Percentiles rank a stretch among this genome's conserved stretches.
Evolutionary conservation across 2,113 vertebrate genomes (phyloP).

Genomic region (Sander lucioperca): DNA sequence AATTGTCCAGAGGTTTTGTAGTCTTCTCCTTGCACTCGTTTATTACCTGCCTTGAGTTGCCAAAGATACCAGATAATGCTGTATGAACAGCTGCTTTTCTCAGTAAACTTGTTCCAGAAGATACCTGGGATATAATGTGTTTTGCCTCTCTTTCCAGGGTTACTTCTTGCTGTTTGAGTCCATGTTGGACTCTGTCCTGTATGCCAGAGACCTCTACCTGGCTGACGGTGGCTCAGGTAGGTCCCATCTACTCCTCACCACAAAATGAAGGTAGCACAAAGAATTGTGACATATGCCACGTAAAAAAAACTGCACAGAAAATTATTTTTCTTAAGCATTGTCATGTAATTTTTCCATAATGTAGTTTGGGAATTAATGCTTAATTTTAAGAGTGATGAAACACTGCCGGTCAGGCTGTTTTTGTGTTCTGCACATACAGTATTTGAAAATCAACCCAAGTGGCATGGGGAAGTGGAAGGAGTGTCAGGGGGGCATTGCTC

Average conservation of each 20-base stretch:
- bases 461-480: not conserved
- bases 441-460: not conserved
- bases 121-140: constrained; percentile 8
- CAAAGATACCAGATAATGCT: not conserved
- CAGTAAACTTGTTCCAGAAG: not conserved
- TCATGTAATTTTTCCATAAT: not conserved
- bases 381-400: not conserved
- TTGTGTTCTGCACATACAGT: not conserved
- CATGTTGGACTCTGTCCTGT: constrained; percentile 97
- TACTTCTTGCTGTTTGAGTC: constrained; percentile 98
- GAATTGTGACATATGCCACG: not conserved
- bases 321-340: not conserved
- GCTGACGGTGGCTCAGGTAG: constrained; percentile 91
- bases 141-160: constrained; percentile 83
- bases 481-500: not conserved
- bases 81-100: not conserved
- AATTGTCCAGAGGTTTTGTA: not conserved
- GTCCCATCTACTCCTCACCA: constrained; percentile 57
- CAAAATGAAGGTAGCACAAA: not conserved
- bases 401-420: not conserved
- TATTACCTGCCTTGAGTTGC: not conserved
- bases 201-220: constrained; percentile 92
- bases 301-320: not conserved
- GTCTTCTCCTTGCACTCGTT: not conserved
- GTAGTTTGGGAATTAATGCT: not conserved